Conservation (phyloP, 2,113 vertebrate genomes). For the Psammodynastes pulverulentus region DNA sequence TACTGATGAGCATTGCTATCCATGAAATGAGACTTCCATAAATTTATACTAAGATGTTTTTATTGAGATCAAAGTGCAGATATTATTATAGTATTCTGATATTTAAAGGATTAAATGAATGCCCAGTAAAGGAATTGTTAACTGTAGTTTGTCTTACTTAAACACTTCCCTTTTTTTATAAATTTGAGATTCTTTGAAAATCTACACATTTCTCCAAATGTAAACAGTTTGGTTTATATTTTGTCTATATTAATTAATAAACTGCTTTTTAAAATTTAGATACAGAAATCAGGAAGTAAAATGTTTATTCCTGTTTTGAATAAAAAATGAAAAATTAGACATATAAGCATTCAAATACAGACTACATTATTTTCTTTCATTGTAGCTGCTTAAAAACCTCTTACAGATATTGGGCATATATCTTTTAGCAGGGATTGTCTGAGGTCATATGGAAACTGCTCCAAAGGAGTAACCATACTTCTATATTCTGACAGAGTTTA, state of each 20-base stretch:
- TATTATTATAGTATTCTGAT: not conserved
- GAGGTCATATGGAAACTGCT: not conserved
- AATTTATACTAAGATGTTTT: not conserved
- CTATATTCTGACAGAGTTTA: not conserved
- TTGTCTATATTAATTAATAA: not conserved
- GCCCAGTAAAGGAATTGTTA: not conserved
- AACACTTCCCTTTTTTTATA: not conserved
- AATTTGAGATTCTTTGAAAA: not conserved
- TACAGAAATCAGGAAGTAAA: not conserved
- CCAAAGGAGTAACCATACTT: not conserved
- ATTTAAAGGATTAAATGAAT: not conserved
- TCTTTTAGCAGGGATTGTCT: not conserved
- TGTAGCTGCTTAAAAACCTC: not conserved
- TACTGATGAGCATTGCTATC: not conserved
- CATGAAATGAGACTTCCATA: not conserved
- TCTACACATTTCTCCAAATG: not conserved
- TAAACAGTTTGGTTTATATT: not conserved
- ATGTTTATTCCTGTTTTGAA: not conserved
- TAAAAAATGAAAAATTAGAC: not conserved
- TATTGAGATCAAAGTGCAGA: not conserved
- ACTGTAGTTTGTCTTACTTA: not conserved
- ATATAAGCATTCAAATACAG: not conserved
- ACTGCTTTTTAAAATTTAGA: not conserved
- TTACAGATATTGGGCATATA: not conserved
- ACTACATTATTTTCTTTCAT: not conserved